phyloP scores from a whole-genome alignment of 1,140 invertebrate genomes.

The Probaryconus sp. region DNA sequence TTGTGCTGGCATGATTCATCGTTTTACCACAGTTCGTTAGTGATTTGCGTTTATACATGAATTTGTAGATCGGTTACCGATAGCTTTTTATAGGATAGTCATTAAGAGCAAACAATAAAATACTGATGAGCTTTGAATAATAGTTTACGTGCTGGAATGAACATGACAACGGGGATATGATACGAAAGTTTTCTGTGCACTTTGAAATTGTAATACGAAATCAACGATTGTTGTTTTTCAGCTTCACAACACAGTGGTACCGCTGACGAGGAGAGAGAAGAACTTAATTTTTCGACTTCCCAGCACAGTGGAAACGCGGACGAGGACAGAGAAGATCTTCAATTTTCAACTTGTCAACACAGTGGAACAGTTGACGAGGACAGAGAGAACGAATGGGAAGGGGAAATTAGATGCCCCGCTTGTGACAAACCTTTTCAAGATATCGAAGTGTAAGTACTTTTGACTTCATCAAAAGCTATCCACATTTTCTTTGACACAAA shows the following conservation, averaged over 20 bases:
- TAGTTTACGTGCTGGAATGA: no score
- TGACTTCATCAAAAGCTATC: conserved; percentile 4
- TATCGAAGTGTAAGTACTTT: conserved; percentile 83
- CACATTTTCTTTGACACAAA: no score
- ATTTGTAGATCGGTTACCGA: conserved; percentile 7
- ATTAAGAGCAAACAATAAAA: not conserved
- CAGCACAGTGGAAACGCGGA: conserved; percentile 82
- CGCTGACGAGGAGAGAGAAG: no score
- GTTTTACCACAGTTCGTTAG: conserved; percentile 3
- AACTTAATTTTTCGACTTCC: conserved; percentile 79
- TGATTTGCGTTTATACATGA: conserved; percentile 1
- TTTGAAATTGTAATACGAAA: no score
- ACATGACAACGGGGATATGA: no score
- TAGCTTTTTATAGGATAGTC: not conserved
- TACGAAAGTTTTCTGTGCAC: no score
- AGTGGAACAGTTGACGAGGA: conserved; percentile 83
- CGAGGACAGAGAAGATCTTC: conserved; percentile 80
- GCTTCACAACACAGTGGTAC: conserved; percentile 35
- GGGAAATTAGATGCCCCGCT: conserved; percentile 82
- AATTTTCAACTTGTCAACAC: conserved; percentile 82
- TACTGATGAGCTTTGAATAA: not conserved
- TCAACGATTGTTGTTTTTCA: conserved; percentile 11
- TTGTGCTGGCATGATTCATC: no score
- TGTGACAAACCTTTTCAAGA: conserved; percentile 85
- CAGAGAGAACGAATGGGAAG: conserved; percentile 81